Evolutionary conservation across 1,140 invertebrate species (phyloP), one percentile per base, ranked within the genome.

Genomic region (Monomorium pharaonis): DNA sequence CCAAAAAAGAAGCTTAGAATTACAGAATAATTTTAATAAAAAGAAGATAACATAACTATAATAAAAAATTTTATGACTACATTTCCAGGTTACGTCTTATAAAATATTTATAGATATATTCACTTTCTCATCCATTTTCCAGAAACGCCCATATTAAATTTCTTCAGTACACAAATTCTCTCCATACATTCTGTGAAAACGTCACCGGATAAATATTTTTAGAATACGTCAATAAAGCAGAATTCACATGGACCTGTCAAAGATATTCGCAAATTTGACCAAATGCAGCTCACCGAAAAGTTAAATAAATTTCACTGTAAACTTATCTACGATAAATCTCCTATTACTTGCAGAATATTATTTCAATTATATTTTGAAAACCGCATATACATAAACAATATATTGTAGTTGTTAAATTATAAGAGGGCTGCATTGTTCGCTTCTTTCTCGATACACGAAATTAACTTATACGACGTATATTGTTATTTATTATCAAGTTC

Each of bases 401-500:
- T 44, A 70, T 56, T 6, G 30, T 33, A 65, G 75, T 49, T 42
- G 24, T 30, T 47, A 62, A 85, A 84, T 70, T 51, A 85, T 74
- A 58, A 84, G n/a, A 77, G 56, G 18, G 54, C 14, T 72, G 21
- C 63, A 70, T 51, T 24, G 9, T 44, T 21, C 16, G 27, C 49
- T 3, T 10, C 16, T 21, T 42, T 33, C 16, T 30, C 54, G 9
- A 3, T 60, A 30, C 85, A 76, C 21, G n/a, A 49, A 69, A 42
- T 54, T 63, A 56, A 74, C 58, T 74, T 65, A 65, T 7, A 56
- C 37, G 30, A 72, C 85, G 69, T 86, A 70, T 67, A 78, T 84
- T 56, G 60, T 86, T 74, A 72, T 86, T 90, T 90, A 87, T 91
- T 89, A 91, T 90, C 85, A 88, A 87, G 80, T 90, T 91, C 84